Evolutionary conservation across 2,113 vertebrate genomes (phyloP).

Genomic region (Solenodon paradoxus): DNA sequence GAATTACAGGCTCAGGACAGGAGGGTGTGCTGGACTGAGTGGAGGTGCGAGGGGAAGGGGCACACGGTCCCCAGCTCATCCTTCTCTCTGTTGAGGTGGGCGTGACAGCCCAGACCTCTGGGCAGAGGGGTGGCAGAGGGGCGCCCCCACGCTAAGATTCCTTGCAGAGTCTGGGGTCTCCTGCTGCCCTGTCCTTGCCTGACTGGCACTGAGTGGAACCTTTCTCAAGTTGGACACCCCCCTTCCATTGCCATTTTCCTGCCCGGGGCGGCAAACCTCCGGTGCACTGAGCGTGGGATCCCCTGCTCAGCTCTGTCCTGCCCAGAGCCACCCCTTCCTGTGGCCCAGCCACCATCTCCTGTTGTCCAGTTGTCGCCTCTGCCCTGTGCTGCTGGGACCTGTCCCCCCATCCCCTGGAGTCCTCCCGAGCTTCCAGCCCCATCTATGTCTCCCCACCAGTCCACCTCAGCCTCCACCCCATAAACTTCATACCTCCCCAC

Average conservation of each 20-base stretch:
- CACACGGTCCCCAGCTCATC: background rate
- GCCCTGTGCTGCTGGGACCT: background rate
- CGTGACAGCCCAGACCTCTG: background rate
- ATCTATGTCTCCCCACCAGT: accelerated
- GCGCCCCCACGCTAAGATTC: no score
- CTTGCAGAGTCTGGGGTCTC: background rate
- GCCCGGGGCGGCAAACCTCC: background rate
- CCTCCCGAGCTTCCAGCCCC: background rate
- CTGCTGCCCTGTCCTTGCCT: background rate
- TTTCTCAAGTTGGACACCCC: background rate
- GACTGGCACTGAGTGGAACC: background rate
- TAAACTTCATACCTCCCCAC: no score
- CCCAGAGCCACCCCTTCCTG: no score
- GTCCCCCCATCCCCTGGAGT: background rate
- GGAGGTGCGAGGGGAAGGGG: no score
- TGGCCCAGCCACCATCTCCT: background rate
- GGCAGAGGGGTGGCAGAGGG: background rate
- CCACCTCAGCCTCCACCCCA: background rate
- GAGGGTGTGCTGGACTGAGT: accelerated
- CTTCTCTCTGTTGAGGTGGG: background rate
- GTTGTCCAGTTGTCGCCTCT: no score
- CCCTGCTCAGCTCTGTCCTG: background rate
- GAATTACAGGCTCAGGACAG: background rate
- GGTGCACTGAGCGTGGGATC: background rate
- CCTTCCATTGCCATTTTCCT: background rate